Conservation (phyloP, 2,113 vertebrate genomes). For the Acinonyx jubatus region DNA sequence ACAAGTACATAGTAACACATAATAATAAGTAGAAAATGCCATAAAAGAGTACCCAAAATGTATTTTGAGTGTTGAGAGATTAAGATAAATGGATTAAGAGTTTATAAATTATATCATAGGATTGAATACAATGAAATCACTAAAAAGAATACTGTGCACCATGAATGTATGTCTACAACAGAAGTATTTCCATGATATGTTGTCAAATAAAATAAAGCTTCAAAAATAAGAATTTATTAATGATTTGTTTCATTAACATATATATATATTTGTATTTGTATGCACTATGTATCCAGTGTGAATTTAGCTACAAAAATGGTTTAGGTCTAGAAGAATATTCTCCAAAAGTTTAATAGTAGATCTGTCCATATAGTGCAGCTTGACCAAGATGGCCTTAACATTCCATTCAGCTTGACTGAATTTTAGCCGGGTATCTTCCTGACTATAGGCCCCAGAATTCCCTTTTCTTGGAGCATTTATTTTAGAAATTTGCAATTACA, state of each 20-base stretch:
- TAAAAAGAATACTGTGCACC: background rate
- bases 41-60: background rate
- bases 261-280: background rate
- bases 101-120: background rate
- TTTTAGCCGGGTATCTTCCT: background rate
- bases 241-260: background rate
- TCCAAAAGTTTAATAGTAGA: background rate
- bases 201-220: slow-evolving; percentile 28
- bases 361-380: background rate
- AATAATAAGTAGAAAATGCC: background rate
- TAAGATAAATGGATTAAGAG: background rate
- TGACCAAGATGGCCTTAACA: background rate
- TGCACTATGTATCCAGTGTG: background rate
- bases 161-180: background rate
- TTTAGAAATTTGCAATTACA: background rate
- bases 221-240: background rate
- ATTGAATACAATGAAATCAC: background rate
- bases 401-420: background rate
- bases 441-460: background rate
- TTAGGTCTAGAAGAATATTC: background rate
- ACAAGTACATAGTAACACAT: background rate
- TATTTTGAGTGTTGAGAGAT: background rate
- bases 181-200: background rate
- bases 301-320: background rate
- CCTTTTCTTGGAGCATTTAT: background rate